A percentile compares a stretch with the other conserved stretches of the same genome.
phyloP scores from a whole-genome alignment of 2,888 invertebrate genomes.

The Omphaloscelis lunosa region DNA sequence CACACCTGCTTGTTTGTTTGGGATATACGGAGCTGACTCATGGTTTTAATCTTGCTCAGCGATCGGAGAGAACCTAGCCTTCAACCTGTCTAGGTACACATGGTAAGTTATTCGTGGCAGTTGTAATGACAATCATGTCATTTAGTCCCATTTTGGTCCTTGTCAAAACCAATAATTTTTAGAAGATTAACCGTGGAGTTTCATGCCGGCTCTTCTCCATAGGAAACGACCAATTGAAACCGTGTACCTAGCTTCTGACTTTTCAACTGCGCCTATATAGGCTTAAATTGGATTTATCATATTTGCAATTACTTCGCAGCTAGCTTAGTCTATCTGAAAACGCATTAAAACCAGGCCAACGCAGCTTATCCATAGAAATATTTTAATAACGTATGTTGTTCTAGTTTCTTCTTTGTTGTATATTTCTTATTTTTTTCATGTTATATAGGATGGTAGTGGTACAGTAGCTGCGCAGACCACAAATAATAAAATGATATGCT shows the following conservation, averaged over 20 bases:
- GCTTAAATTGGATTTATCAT: no score
- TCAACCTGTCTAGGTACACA: background rate
- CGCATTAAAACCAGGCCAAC: background rate
- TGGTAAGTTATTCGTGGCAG: no score
- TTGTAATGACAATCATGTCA: no score
- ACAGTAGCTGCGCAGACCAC: background rate
- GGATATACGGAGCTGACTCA: slow-evolving; percentile 70
- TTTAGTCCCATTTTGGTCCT: no score
- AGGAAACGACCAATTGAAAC: no score
- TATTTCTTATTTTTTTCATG: background rate
- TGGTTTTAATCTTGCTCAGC: slow-evolving; percentile 73
- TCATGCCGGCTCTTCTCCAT: no score
- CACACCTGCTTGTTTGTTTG: slow-evolving; percentile 74
- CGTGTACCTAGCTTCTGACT: no score
- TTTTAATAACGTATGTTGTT: background rate
- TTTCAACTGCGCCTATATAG: no score
- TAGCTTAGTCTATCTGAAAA: background rate
- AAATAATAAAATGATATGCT: background rate
- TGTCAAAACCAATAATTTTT: no score
- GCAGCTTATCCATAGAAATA: background rate
- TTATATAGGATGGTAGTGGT: background rate
- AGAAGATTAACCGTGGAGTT: no score
- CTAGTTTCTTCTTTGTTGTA: background rate
- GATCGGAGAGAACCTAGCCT: slow-evolving; percentile 43
- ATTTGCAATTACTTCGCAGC: background rate